phyloP scores from a whole-genome alignment of 2,888 invertebrate genomes.

The Catocala fraxini region DNA sequence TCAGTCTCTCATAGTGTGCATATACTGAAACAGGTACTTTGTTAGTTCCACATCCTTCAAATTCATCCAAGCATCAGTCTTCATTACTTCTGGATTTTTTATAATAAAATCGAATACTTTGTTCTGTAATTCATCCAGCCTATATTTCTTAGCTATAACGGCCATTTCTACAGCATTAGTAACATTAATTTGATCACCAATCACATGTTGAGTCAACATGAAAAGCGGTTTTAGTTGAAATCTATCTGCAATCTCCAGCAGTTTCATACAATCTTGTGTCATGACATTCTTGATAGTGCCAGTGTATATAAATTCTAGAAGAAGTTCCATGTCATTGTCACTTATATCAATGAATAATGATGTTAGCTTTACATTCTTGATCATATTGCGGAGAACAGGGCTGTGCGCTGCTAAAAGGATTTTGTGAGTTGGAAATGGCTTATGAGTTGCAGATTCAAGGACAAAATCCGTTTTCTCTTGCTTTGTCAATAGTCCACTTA shows the following conservation, averaged over 20 bases:
- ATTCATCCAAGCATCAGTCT: conserved; percentile 68
- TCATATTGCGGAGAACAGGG: conserved; percentile 60
- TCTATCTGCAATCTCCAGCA: conserved; percentile 66
- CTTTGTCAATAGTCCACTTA: conserved; percentile 57
- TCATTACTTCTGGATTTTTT: conserved; percentile 65
- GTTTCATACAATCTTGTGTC: conserved; percentile 62
- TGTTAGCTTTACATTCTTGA: conserved; percentile 55
- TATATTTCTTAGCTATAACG: conserved; percentile 68
- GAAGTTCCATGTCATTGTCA: conserved; percentile 69
- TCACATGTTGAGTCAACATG: conserved; percentile 58
- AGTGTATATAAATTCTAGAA: conserved; percentile 73
- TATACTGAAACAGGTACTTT: conserved; percentile 66
- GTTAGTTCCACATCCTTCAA: conserved; percentile 71
- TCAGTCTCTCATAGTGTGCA: conserved; percentile 38
- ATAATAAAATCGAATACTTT: conserved; percentile 69
- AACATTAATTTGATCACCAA: conserved; percentile 64
- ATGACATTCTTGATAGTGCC: conserved; percentile 67
- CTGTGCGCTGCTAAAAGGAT: conserved; percentile 74
- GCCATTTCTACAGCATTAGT: conserved; percentile 74
- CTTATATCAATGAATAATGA: conserved; percentile 60
- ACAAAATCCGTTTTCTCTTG: conserved; percentile 68
- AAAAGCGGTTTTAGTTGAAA: conserved; percentile 65
- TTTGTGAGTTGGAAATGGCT: conserved; percentile 67
- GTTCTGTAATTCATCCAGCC: conserved; percentile 59
- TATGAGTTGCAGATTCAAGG: conserved; percentile 61